A percentile compares a stretch with the other conserved stretches of the same genome.
Conservation (phyloP, 2,113 vertebrate genomes). For the Thalassarche chlororhynchos region DNA sequence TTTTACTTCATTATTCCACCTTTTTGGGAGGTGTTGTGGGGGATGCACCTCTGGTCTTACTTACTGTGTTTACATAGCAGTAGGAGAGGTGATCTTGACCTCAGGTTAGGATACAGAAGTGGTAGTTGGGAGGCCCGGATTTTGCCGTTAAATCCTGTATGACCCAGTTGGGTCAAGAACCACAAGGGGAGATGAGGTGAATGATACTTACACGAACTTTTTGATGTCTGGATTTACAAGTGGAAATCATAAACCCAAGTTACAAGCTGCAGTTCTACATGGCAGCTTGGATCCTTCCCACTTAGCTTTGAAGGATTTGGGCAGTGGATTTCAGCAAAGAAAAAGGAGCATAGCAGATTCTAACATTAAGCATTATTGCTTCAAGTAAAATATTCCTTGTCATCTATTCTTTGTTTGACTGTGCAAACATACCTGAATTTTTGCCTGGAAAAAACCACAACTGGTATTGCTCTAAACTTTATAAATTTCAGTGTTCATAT, state of each 20-base stretch:
- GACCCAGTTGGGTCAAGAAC: background rate
- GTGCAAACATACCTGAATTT: background rate
- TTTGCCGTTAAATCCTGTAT: background rate
- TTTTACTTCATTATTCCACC: background rate
- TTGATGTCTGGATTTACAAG: background rate
- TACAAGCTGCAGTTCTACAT: background rate
- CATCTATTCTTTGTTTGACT: background rate
- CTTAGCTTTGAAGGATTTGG: background rate
- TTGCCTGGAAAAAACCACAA: background rate
- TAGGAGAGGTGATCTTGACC: background rate
- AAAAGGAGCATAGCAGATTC: background rate
- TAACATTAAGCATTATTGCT: background rate
- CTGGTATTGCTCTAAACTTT: background rate
- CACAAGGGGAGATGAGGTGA: background rate
- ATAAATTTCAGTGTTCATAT: fast-evolving
- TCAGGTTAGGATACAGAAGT: background rate
- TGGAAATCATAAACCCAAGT: background rate
- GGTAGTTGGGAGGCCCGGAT: background rate
- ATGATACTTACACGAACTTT: fast-evolving
- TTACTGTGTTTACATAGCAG: background rate
- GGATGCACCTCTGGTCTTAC: background rate
- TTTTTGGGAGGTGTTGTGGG: background rate
- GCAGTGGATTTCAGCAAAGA: background rate
- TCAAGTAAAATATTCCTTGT: background rate
- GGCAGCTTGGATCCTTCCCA: background rate